phyloP scores from a whole-genome alignment of 2,888 invertebrate species.

The Synanthedon vespiformis region DNA sequence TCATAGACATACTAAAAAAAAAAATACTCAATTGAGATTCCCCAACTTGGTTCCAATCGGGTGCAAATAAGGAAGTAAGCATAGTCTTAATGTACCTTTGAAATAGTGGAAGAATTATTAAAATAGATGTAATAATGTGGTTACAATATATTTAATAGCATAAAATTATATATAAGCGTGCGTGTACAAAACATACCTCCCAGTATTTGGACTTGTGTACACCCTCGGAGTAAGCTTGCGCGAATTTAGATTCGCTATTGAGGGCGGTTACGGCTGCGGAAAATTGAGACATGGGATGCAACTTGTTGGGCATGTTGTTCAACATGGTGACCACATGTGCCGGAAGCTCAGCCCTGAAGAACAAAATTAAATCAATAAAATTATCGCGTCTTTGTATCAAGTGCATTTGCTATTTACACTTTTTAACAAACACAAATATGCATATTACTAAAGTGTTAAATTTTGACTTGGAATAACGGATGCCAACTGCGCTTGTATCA shows the following conservation, averaged over 20 bases:
- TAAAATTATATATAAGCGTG: not conserved
- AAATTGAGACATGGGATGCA: conserved; percentile 97
- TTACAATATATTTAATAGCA: not conserved
- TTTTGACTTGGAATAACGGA: too few species aligned
- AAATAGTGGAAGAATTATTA: too few species aligned
- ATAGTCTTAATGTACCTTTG: too few species aligned
- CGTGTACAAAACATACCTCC: conserved; percentile 68
- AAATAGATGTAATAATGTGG: too few species aligned
- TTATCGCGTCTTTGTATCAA: too few species aligned
- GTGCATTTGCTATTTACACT: too few species aligned
- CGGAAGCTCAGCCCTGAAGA: conserved; percentile 84
- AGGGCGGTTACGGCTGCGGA: conserved; percentile 91
- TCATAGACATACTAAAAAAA: conserved; percentile 78
- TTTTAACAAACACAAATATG: not conserved
- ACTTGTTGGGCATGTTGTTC: conserved; percentile 88
- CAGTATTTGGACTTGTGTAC: conserved; percentile 91
- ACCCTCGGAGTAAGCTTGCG: conserved; percentile 89
- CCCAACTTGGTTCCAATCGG: too few species aligned
- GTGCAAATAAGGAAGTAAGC: too few species aligned
- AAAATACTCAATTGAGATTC: too few species aligned
- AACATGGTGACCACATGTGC: conserved; percentile 93
- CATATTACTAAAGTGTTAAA: too few species aligned
- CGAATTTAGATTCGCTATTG: conserved; percentile 93
- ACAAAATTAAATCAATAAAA: too few species aligned
- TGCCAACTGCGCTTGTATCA: too few species aligned